These are phyloP conservation scores for Phaedon cochleariae DNA, from an alignment of 2,888 invertebrate species.

Conservation along the genomic window DNA sequence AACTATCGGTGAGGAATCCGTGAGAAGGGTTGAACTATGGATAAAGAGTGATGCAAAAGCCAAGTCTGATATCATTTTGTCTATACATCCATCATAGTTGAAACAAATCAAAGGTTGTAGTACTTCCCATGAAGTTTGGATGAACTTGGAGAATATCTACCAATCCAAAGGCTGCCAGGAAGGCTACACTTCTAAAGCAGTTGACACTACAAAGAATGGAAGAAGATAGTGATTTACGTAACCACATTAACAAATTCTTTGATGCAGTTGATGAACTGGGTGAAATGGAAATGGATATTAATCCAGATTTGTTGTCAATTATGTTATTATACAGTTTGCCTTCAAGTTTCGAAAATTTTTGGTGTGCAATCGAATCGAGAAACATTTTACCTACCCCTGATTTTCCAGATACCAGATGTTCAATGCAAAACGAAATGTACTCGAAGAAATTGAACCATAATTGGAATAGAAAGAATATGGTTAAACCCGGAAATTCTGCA, in stretches of 20 bases:
- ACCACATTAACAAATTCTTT: conserved; percentile 43
- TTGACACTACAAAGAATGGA: no score
- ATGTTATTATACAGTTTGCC: conserved; percentile 46
- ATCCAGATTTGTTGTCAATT: conserved; percentile 48
- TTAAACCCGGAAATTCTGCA: not conserved
- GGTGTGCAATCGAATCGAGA: conserved; percentile 54
- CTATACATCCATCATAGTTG: no score
- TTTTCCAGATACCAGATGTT: conserved; percentile 33
- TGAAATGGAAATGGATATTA: conserved; percentile 49
- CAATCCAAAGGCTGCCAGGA: no score
- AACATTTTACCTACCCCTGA: conserved; percentile 50
- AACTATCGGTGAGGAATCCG: no score
- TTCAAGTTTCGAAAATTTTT: conserved; percentile 51
- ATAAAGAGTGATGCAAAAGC: no score
- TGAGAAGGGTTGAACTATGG: no score
- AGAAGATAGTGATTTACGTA: not conserved
- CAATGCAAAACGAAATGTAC: not conserved
- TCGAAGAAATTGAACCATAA: not conserved
- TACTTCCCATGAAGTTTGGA: no score
- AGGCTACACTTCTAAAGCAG: no score
- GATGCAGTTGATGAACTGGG: conserved; percentile 52
- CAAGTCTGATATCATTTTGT: no score
- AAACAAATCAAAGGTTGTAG: no score
- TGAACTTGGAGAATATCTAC: no score
- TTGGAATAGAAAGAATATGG: not conserved